Conservation (phyloP, 2,113 vertebrate genomes). For the Albula glossodonta region DNA sequence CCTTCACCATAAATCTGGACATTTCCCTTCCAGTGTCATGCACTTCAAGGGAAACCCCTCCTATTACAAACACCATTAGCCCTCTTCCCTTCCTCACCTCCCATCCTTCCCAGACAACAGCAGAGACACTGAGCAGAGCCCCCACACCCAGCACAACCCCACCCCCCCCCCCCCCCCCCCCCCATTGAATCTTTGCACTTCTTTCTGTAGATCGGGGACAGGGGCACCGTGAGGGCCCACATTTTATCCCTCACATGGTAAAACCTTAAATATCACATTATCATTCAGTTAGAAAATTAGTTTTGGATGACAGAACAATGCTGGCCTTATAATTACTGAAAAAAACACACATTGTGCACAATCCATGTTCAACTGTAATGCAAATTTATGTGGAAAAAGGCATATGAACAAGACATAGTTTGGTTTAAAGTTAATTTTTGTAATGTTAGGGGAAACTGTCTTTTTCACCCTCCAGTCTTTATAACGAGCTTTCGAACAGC, state of each 20-base stretch:
- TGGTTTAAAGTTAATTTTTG: not conserved
- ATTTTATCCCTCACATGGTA: not conserved
- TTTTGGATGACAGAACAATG: slow-evolving; percentile 11
- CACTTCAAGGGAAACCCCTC: slow-evolving; percentile 72
- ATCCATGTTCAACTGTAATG: not conserved
- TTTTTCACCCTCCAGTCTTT: slow-evolving; percentile 49
- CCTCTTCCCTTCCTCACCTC: slow-evolving; percentile 48
- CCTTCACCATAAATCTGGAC: slow-evolving; percentile 72
- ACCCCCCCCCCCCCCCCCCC: not conserved
- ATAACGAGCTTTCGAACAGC: slow-evolving; percentile 60
- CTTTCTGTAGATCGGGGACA: not conserved
- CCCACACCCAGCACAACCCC: slow-evolving; percentile 32
- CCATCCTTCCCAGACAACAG: slow-evolving; percentile 22
- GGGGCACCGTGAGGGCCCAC: not conserved
- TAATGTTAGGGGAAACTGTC: slow-evolving; percentile 22
- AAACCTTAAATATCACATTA: not conserved
- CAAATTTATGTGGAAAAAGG: not conserved
- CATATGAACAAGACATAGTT: not conserved
- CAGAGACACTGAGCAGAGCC: slow-evolving; percentile 21
- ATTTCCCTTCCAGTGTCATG: slow-evolving; percentile 74
- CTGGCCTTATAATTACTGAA: not conserved
- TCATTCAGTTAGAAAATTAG: slow-evolving; percentile 4
- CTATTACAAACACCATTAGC: slow-evolving; percentile 72
- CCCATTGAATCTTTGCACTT: not conserved
- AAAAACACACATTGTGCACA: not conserved